Base-by-base conservation (phyloP, 2,797 vertebrate genomes). In the Poeciliopsis infans region DNA sequence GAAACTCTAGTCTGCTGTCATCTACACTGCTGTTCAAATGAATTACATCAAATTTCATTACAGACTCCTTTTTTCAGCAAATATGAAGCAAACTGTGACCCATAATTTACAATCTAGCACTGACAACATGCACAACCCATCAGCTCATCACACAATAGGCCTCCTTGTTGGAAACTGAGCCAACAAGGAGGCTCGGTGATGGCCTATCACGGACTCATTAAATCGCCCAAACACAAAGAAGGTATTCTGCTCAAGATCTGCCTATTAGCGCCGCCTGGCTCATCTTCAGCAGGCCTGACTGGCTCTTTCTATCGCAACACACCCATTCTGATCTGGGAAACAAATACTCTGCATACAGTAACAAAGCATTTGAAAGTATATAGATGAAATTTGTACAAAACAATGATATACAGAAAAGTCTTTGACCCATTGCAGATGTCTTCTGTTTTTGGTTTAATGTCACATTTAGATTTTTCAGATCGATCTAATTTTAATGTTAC, bases 131-230 rank as follows among this genome's bases (percentile, higher is more conserved):
- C 75, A 86, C 83, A 89, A 71, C 89, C 85, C 85, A 83, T 72
- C 41, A 76, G 83, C 74, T 74, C 45, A 74, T 49, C 55, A 75
- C 77, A 94, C 92, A 95, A 93, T 91, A 84, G 89, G 53, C 77
- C n/a, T 84, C 81, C 89, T 93, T 94, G 89, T 93, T 90, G 74
- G 46, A 73, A 72, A 84, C 79, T 68, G 76, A 74, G 82, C 90
- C 83, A 85, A 53, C 80, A 79, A 77, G 31, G 75, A 79, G 81
- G n/a, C n/a, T n/a, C n/a, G n/a, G n/a, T 82, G 72, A 83, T 74
- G 73, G 86, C 77, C 80, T 15, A 90, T 89, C 83, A 77, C 79
- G 87, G 79, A 80, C 93, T 95, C 95, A 95, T 95, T 95, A 95
- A 93, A 93, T 87, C 84, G 82, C 82, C 36, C 25, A 39, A 80